Conservation (phyloP, 2,113 vertebrate species). For the Bostrychus sinensis region DNA sequence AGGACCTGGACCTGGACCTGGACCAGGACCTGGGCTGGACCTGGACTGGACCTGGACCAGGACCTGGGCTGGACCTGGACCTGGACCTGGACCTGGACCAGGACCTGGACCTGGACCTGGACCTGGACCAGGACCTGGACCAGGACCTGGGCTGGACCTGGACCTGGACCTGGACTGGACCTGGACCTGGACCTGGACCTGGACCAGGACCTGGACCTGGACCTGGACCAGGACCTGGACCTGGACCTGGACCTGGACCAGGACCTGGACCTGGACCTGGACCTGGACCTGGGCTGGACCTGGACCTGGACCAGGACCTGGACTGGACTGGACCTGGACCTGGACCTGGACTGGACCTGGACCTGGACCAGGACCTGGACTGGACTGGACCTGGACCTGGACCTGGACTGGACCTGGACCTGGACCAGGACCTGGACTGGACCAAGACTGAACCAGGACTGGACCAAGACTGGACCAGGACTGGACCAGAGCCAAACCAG, state of each 20-base stretch:
- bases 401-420: not conserved
- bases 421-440: not conserved
- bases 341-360: no score
- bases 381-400: not conserved
- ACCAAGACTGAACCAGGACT: not conserved
- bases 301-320: no score
- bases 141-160: no score
- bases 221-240: conserved; percentile 18
- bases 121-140: no score
- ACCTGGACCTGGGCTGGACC: no score
- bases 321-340: no score
- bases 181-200: not conserved
- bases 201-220: conserved; percentile 28
- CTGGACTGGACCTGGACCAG: conserved; percentile 40
- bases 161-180: not conserved
- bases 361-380: not conserved
- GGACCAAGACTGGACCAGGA: not conserved
- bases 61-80: not conserved
- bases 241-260: no score
- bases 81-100: no score
- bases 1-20: no score
- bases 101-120: no score
- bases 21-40: not conserved
- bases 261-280: no score
- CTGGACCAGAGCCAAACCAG: not conserved